Base-by-base conservation (phyloP, 2,888 invertebrate genomes). In the Epirrhoe alternata region DNA sequence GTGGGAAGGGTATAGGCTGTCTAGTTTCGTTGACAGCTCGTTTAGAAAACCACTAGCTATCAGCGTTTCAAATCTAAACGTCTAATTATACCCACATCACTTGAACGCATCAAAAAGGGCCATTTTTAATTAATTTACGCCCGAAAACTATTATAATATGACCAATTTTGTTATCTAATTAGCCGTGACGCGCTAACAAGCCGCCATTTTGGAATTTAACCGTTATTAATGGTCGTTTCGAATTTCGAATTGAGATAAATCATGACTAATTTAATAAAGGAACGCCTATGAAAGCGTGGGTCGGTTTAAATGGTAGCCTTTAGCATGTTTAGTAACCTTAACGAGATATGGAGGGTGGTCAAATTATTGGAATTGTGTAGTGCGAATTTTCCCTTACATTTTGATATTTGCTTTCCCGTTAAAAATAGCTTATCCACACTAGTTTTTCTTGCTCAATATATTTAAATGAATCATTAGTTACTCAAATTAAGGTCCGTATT, bases 61-160 rank as follows among this genome's bases (percentile, higher is more conserved):
- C 92, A 84, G 83, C 82, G 78, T 86, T 87, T 82, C 81, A 85
- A 87, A 93, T 92, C 92, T 88, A 87, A 85, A 87, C 86, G 87
- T 86, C 89, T 93, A 92, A 92, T 92, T 92, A 92, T 91, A 92
- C 92, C 92, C 92, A 90, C 91, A 93, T 93, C 92, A 91, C 84
- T 86, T 80, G 82, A 84, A 86, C 88, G 87, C 86, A 85, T 88
- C 86, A 87, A 87, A 66, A 89, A 86, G 85, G 86, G 86, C 86
- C 84, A 86, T 87, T 91, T 90, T 88, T 92, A 92, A 92, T 92
- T 93, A 92, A 93, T 92, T 93, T 91, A 90, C 83, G 82, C 80
- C 86, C 88, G 84, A 86, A 90, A 90, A 90, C 89, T 91, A 91
- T 91, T 90, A 90, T 90, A 91, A 91, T 92, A 85, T 84, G 85